Evolutionary conservation across 2,113 vertebrate species (phyloP), one percentile per base, ranked within the genome.

Genomic region (Callithrix jacchus): DNA sequence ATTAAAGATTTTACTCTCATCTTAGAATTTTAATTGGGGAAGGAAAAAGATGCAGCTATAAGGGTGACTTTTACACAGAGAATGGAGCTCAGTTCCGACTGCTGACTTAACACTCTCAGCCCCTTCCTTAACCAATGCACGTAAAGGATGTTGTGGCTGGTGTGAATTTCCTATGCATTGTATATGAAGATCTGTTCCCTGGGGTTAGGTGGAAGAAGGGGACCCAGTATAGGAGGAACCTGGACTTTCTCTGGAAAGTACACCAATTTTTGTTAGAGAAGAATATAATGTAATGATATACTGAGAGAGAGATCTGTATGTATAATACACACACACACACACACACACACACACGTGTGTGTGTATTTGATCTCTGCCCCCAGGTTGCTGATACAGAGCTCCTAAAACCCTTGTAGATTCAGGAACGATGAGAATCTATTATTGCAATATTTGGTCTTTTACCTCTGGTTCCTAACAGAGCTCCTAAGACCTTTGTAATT

Each of bases 1-100:
- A 56, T 83, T 91, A 58, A 70, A 92, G 58, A 64, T 71, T 87
- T 93, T 35, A 80, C 90, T 80, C 47, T 88, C 45, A 74, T 40
- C 17, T 64, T 81, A 56, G 56, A 42, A 12, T 87, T 87, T 86
- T 84, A 73, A 37, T 32, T 49, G 61, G 45, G 40, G 61, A 91
- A 90, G 42, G 12, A 94, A 49, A 3, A 58, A 74, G 61, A 37
- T n/a, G 30, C 64, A 73, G 11, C 79, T 93, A 68, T 47, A 87
- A 92, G 61, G 49, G 94, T 56, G 14, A 32, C 47, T 71, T 90
- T 92, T 81, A 58, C n/a, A 47, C 21, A 86, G 42, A 92, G 56
- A 54, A 18, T 12, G 54, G 8, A 47, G 52, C 6, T 74, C 32
- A 47, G n/a, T 70, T 32, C 61, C 45, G 49, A 5, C 6, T 18